Percentiles rank a stretch among this genome's conserved stretches.
These are phyloP conservation scores for Epinephelus fuscoguttatus DNA, from an alignment of 2,113 vertebrate species.

Conservation along the genomic window DNA sequence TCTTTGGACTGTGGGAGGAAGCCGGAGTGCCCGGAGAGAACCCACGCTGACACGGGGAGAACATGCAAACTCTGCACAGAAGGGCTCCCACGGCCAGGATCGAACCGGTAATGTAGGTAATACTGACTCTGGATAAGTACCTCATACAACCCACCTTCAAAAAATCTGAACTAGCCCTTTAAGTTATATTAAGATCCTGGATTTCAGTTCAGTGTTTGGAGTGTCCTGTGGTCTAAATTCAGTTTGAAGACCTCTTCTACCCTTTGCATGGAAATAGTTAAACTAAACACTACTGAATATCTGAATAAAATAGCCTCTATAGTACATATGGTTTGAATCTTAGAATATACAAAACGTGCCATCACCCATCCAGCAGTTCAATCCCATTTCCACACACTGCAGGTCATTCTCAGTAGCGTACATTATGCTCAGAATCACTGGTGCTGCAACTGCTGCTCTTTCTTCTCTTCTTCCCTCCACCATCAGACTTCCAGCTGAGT, in stretches of 20 bases:
- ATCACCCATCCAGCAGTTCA: neutral
- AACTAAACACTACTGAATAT: neutral
- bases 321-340: neutral
- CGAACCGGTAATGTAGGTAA: no score
- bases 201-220: neutral
- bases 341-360: neutral
- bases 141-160: no score
- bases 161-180: no score
- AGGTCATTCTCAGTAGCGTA: conserved; percentile 54
- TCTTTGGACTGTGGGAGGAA: no score
- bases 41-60: no score
- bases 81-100: no score
- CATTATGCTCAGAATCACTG: conserved; percentile 65
- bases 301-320: neutral
- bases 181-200: neutral
- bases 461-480: conserved; percentile 23
- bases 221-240: neutral
- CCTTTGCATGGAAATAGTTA: neutral
- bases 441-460: conserved; percentile 70
- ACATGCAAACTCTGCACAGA: no score
- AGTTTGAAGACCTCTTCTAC: neutral
- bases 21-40: no score
- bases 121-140: no score
- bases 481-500: neutral
- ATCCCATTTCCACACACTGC: neutral